phyloP scores from a whole-genome alignment of 2,797 vertebrate species.

The Melanotaenia pygmaea region DNA sequence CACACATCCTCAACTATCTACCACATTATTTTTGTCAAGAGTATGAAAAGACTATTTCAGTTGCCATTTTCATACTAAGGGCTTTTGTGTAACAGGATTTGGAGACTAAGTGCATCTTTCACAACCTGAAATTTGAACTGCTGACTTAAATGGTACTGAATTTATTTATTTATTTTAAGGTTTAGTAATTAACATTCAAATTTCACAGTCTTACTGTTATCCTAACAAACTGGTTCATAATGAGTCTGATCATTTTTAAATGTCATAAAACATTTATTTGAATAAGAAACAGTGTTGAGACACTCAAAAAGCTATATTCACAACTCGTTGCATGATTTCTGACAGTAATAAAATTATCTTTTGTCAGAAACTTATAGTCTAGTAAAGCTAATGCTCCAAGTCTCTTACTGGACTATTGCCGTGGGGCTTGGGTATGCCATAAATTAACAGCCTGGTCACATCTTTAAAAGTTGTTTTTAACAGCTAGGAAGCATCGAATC shows the following conservation, averaged over 20 bases:
- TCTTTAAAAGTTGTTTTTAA: slow-evolving; percentile 42
- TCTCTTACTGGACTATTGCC: slow-evolving; percentile 1
- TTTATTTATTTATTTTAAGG: neutral
- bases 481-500: slow-evolving; percentile 43
- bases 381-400: neutral
- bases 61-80: slow-evolving; percentile 10
- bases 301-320: neutral
- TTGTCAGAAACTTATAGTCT: neutral
- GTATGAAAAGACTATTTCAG: slow-evolving; percentile 23
- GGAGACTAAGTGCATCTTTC: slow-evolving; percentile 40
- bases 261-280: neutral
- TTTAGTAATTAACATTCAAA: slow-evolving; percentile 26
- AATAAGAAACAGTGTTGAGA: neutral
- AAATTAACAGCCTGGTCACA: slow-evolving; percentile 47
- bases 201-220: neutral
- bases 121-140: slow-evolving; percentile 32
- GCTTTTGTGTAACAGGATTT: slow-evolving; percentile 28
- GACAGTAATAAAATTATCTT: neutral
- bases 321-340: neutral
- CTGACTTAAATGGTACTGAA: slow-evolving; percentile 10
- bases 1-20: slow-evolving; percentile 51
- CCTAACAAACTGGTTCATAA: neutral
- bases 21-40: slow-evolving; percentile 48
- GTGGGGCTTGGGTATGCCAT: neutral
- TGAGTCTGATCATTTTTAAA: neutral